These are phyloP conservation scores for Phalera bucephala DNA, from an alignment of 2,888 invertebrate genomes.

Conservation along the genomic window DNA sequence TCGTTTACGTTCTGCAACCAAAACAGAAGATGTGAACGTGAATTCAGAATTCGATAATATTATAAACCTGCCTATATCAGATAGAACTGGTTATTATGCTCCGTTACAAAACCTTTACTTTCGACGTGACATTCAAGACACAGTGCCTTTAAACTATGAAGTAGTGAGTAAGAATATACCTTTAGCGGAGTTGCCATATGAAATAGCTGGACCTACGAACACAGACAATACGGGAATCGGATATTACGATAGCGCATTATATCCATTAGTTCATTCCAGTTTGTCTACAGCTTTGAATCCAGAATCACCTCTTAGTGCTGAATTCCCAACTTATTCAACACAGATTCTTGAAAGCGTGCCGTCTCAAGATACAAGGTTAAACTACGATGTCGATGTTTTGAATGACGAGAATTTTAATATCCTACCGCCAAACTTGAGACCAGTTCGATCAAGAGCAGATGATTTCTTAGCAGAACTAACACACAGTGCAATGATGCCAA, in stretches of 20 bases:
- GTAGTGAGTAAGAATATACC: slow-evolving; percentile 5
- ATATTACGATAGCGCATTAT: slow-evolving; percentile 19
- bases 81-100: slow-evolving; percentile 9
- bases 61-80: slow-evolving; percentile 8
- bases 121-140: slow-evolving; percentile 9
- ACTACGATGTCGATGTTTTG: slow-evolving; percentile 18
- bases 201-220: slow-evolving; percentile 5
- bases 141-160: slow-evolving; percentile 10
- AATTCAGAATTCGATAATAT: slow-evolving; percentile 10
- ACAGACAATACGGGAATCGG: slow-evolving; percentile 8
- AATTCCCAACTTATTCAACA: slow-evolving; percentile 38
- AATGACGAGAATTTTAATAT: slow-evolving; percentile 20
- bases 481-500: slow-evolving; percentile 60
- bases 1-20: slow-evolving; percentile 2
- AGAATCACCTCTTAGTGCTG: slow-evolving; percentile 22
- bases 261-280: slow-evolving; percentile 23
- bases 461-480: slow-evolving; percentile 50
- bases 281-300: slow-evolving; percentile 21
- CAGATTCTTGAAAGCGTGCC: slow-evolving; percentile 35
- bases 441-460: slow-evolving; percentile 38
- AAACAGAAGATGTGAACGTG: slow-evolving; percentile 5
- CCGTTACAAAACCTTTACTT: slow-evolving; percentile 12
- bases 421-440: slow-evolving; percentile 26
- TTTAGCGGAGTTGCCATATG: slow-evolving; percentile 8
- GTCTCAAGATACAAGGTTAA: slow-evolving; percentile 6